A percentile compares a stretch with the other conserved stretches of the same genome.
Conservation (phyloP, 1,140 invertebrate genomes). For the Cepaea nemoralis region DNA sequence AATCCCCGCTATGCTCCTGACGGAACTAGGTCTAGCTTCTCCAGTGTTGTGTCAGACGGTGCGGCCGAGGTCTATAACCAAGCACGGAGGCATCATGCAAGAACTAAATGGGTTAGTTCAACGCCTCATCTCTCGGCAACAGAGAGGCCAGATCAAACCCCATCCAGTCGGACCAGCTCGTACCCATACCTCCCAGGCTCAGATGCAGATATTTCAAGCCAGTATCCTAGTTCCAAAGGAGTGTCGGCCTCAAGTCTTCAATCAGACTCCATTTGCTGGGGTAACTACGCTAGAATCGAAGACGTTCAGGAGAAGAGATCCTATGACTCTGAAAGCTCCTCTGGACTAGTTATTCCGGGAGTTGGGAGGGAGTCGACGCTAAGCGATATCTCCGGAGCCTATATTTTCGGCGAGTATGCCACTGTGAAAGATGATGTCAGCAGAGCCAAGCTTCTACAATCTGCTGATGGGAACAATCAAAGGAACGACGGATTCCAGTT, state of each 20-base stretch:
- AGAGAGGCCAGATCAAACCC: neutral
- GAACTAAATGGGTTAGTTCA: slow-evolving; percentile 35
- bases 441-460: neutral
- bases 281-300: slow-evolving; percentile 34
- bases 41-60: slow-evolving; percentile 21
- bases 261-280: slow-evolving; percentile 30
- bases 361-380: slow-evolving; percentile 32
- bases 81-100: neutral
- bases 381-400: slow-evolving; percentile 32
- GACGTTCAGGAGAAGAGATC: slow-evolving; percentile 31
- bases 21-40: slow-evolving; percentile 1
- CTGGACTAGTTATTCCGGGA: slow-evolving; percentile 30
- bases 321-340: slow-evolving; percentile 38
- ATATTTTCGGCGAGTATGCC: slow-evolving; percentile 37
- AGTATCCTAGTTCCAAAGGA: neutral
- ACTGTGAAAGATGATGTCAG: slow-evolving; percentile 34
- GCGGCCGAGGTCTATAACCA: slow-evolving; percentile 3
- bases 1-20: neutral
- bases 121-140: slow-evolving; percentile 32
- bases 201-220: neutral
- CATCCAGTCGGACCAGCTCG: neutral
- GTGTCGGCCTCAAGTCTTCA: neutral
- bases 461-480: neutral
- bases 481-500: slow-evolving; percentile 1
- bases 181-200: slow-evolving; percentile 13